Percentiles rank a stretch among this genome's conserved stretches.
Conservation (phyloP, 2,113 vertebrate genomes). For the Xenopus borealis region DNA sequence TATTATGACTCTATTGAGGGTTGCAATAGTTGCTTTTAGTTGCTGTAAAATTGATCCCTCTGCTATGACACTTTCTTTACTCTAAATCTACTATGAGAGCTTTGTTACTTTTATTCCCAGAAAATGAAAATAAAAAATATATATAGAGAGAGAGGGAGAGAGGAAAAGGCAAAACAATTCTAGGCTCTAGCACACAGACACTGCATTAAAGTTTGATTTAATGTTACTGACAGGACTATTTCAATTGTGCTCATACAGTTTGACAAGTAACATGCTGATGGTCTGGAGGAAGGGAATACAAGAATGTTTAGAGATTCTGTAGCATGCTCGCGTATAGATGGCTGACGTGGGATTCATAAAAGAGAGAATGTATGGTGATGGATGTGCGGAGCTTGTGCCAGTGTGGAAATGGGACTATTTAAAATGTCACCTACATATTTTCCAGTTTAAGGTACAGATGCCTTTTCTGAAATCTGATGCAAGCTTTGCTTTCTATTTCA, state of each 20-base stretch:
- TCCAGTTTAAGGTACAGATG: not conserved
- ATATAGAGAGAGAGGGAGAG: not conserved
- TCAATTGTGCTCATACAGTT: slow-evolving; percentile 24
- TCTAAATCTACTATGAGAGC: slow-evolving; percentile 29
- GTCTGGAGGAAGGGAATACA: not conserved
- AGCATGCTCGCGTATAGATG: slow-evolving; percentile 6
- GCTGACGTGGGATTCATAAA: slow-evolving; percentile 28
- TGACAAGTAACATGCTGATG: slow-evolving; percentile 17
- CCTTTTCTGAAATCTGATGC: not conserved
- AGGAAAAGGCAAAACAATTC: slow-evolving; percentile 27
- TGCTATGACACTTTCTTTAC: not conserved
- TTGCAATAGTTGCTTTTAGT: not conserved
- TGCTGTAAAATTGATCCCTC: not conserved
- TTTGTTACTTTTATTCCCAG: not conserved
- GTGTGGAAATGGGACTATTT: slow-evolving; percentile 19
- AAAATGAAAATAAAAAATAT: slow-evolving; percentile 30
- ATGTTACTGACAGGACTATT: slow-evolving; percentile 6
- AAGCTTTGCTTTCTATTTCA: no score
- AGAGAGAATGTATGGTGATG: slow-evolving; percentile 27
- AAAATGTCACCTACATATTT: slow-evolving; percentile 21
- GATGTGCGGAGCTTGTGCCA: not conserved
- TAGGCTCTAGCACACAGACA: slow-evolving; percentile 37
- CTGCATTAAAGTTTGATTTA: slow-evolving; percentile 27
- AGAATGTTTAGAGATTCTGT: slow-evolving; percentile 35
- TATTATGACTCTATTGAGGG: not conserved